Percentiles rank a stretch among this genome's conserved stretches.
These are phyloP conservation scores for Hydrophis major DNA, from an alignment of 2,797 vertebrate genomes.

Conservation along the genomic window DNA sequence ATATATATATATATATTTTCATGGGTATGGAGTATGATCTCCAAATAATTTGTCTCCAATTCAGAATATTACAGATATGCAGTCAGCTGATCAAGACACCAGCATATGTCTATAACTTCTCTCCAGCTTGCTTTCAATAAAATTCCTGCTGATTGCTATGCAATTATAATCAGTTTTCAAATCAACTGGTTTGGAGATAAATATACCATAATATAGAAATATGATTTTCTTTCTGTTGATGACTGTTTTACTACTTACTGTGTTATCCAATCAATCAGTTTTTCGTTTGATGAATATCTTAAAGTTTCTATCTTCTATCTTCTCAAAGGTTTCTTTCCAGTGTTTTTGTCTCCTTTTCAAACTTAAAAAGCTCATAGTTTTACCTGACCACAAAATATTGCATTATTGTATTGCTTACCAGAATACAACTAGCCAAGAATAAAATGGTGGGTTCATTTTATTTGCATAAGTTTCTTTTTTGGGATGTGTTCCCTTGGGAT, in stretches of 20 bases:
- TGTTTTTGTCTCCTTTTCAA: background rate
- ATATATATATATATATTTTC: background rate
- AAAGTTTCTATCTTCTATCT: background rate
- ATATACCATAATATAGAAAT: background rate
- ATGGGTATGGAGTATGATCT: background rate
- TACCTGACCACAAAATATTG: background rate
- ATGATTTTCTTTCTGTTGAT: background rate
- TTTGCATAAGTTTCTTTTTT: conserved; percentile 30
- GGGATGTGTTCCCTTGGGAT: conserved; percentile 37
- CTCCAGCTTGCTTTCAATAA: background rate
- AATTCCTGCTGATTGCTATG: background rate
- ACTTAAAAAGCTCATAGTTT: background rate
- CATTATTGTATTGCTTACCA: conserved; percentile 40
- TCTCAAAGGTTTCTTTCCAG: background rate
- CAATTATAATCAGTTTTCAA: background rate
- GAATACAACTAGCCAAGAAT: conserved; percentile 48
- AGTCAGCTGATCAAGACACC: background rate
- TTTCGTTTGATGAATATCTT: background rate
- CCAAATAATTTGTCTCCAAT: background rate
- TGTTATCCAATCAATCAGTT: background rate
- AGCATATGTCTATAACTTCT: background rate
- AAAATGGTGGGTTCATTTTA: background rate
- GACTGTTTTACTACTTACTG: background rate
- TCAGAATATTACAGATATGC: background rate
- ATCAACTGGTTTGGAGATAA: background rate